These are phyloP conservation scores for Axinella damicornis DNA, from an alignment of 37 sponge, comb jelly and placozoan genomes.

Conservation along the genomic window DNA sequence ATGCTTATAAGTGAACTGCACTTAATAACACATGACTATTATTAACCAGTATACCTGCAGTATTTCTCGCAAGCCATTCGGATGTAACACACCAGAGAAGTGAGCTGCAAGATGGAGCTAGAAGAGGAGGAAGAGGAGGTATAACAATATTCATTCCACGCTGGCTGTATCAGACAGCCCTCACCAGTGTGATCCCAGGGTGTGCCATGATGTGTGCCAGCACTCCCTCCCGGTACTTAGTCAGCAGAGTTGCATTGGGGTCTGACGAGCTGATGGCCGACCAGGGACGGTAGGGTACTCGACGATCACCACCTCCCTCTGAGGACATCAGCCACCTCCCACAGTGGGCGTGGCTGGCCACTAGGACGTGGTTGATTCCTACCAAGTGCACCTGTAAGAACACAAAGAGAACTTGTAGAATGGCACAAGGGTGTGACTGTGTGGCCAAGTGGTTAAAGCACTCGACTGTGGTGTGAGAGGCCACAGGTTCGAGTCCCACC, in stretches of 20 bases:
- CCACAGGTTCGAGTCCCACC: too few species aligned
- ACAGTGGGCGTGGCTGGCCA: slow-evolving; percentile 48
- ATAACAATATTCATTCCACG: neutral
- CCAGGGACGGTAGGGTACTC: slow-evolving; percentile 55
- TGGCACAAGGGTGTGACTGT: too few species aligned
- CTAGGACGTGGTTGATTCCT: slow-evolving; percentile 10
- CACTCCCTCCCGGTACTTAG: slow-evolving; percentile 29
- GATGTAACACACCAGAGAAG: slow-evolving; percentile 42
- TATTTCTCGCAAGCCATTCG: slow-evolving; percentile 32
- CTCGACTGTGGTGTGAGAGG: too few species aligned
- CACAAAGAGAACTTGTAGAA: neutral
- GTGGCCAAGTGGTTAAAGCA: too few species aligned
- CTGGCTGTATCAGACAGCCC: neutral
- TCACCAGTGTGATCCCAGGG: slow-evolving; percentile 65
- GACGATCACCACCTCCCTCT: neutral
- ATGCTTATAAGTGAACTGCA: too few species aligned
- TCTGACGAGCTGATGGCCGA: slow-evolving; percentile 1
- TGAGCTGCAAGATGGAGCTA: slow-evolving; percentile 37
- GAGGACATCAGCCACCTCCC: slow-evolving; percentile 20
- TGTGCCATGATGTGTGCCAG: slow-evolving; percentile 37
- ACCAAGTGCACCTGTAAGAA: slow-evolving; percentile 23
- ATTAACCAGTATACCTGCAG: slow-evolving; percentile 49
- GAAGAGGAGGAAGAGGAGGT: too few species aligned
- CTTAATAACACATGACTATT: too few species aligned
- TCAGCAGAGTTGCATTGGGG: slow-evolving; percentile 15